Base-by-base conservation (phyloP, 2,797 vertebrate genomes). In the Leptatherina wallacei region DNA sequence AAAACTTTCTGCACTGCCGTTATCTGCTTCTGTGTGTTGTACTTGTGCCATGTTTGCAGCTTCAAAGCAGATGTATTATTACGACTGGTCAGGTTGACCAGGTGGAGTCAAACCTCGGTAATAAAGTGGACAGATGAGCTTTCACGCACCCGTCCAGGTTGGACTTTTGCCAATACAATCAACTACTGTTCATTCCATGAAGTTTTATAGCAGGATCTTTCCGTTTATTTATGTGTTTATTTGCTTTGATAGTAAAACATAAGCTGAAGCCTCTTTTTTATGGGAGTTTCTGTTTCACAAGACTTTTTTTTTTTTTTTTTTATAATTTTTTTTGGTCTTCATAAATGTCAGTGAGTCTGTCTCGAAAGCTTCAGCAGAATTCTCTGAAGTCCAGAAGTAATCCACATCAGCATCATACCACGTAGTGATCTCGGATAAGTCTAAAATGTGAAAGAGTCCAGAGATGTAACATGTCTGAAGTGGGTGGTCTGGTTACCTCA, bases 171-270 rank as follows among this genome's bases (percentile, higher is more conserved):
- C 14, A 56, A 7, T 33, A 18, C 65, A 61, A 6, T 72, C 54
- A 27, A n/a, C 24, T 74, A 16, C 42, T 64, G 36, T 63, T 83
- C 9, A 33, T 74, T 73, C 35, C 60, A 16, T 20, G 27, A 52
- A 16, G 12, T 49, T 79, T 69, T 30, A 27, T 38, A 44, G 54
- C 16, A 27, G 18, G 12, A 11, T 13, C 4, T 49, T 12, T 70
- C 32, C 58, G 40, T 68, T 68, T 61, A 4, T 65, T 69, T 54
- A 32, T 66, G 30, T 78, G 49, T 67, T 20, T 69, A 4, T 69
- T 77, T 57, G 24, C 57, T 68, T 79, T 61, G 35, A 20, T 33
- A 66, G 57, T 68, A 69, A 82, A 74, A 61, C 66, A 77, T 82
- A 80, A 68, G 38, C 32, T 73, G 57, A 71, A 64, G 72, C 52